These are phyloP conservation scores for Leptinotarsa lineolata DNA, from an alignment of 1,140 invertebrate genomes.

Conservation along the genomic window DNA sequence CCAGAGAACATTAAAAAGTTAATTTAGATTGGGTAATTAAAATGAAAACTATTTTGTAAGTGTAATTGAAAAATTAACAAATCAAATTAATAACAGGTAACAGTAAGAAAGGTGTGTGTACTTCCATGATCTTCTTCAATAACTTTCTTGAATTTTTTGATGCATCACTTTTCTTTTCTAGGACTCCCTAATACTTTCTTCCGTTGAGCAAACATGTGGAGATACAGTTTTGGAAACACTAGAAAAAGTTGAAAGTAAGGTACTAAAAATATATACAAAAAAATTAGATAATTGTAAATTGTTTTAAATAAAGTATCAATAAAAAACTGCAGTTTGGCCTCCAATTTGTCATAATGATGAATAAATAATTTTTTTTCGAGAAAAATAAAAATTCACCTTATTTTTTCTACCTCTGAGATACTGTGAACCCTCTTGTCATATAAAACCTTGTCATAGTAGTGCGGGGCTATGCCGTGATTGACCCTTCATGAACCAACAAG, in stretches of 20 bases:
- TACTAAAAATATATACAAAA: no score
- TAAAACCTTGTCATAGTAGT: no score
- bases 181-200: slow-evolving; percentile 70
- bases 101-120: neutral
- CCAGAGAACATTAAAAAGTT: slow-evolving; percentile 50
- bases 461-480: no score
- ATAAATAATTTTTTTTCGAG: no score
- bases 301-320: no score
- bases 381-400: no score
- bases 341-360: no score
- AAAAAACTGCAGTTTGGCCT: no score
- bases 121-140: neutral
- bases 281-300: no score
- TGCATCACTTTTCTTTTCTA: neutral
- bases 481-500: no score
- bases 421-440: no score
- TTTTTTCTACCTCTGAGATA: no score
- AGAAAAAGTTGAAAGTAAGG: slow-evolving; percentile 50
- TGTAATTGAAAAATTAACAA: neutral
- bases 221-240: slow-evolving; percentile 83
- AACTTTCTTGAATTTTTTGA: neutral
- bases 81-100: neutral
- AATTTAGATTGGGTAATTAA: slow-evolving; percentile 17
- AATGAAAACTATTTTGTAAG: neutral
- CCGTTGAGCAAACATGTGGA: slow-evolving; percentile 85